Evolutionary conservation across 1,140 invertebrate genomes (phyloP).

Genomic region (Heterodera carotae): DNA sequence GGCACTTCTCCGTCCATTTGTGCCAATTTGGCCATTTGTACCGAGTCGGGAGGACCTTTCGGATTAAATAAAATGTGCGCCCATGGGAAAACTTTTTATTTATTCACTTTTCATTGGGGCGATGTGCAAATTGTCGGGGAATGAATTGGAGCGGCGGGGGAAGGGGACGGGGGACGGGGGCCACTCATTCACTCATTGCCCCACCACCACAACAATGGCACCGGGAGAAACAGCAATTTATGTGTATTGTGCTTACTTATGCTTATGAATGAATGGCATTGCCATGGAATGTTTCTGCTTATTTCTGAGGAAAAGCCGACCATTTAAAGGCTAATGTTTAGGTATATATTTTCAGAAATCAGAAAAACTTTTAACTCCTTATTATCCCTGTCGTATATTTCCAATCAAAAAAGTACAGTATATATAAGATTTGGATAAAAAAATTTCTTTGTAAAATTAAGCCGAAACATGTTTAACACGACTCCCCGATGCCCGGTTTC

Average conservation of each 20-base stretch:
- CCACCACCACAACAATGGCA: neutral
- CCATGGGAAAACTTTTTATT: slow-evolving; percentile 6
- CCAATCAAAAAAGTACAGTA: too few species aligned
- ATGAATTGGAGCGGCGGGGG: neutral
- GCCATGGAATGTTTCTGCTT: neutral
- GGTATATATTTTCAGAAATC: too few species aligned
- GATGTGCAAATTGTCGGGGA: neutral
- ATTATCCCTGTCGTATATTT: too few species aligned
- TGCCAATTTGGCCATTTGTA: neutral
- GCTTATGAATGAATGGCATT: neutral
- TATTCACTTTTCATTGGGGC: slow-evolving; percentile 4
- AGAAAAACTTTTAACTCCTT: too few species aligned
- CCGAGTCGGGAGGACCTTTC: neutral
- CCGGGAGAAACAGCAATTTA: neutral
- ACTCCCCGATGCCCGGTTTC: too few species aligned
- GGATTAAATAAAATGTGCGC: slow-evolving; percentile 5
- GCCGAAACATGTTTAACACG: too few species aligned
- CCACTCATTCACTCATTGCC: too few species aligned
- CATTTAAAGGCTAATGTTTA: too few species aligned
- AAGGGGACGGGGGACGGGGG: too few species aligned
- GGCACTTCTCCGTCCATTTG: neutral
- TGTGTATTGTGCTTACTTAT: neutral
- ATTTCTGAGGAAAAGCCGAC: too few species aligned
- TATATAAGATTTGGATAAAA: too few species aligned
- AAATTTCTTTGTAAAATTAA: too few species aligned